A percentile compares a stretch with the other conserved stretches of the same genome.
These are phyloP conservation scores for Poecilia velifera DNA, from an alignment of 2,797 vertebrate genomes.

Conservation along the genomic window DNA sequence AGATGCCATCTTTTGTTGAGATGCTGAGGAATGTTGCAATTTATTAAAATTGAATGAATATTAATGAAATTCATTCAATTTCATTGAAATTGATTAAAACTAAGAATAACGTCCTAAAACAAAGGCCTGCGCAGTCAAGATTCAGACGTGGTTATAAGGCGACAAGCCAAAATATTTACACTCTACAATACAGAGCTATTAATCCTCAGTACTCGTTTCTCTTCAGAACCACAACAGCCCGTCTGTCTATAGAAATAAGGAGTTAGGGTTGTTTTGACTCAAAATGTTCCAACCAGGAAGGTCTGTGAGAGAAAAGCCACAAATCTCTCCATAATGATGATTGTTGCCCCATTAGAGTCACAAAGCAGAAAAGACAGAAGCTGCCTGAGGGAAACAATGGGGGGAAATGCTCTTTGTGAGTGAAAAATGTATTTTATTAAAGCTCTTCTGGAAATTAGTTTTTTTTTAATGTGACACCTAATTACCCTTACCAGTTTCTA, in stretches of 20 bases:
- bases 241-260: constrained; percentile 22
- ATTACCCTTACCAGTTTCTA: constrained; percentile 55
- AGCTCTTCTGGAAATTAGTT: constrained; percentile 65
- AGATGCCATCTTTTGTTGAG: not conserved
- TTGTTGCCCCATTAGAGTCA: constrained; percentile 45
- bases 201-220: constrained; percentile 1
- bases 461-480: constrained; percentile 62
- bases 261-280: constrained; percentile 45
- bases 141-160: not conserved
- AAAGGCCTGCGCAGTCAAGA: not conserved
- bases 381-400: constrained; percentile 23
- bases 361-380: constrained; percentile 33
- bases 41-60: too few relatives aligned
- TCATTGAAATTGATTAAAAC: too few relatives aligned
- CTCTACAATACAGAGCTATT: not conserved
- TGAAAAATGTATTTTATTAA: constrained; percentile 45
- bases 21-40: too few relatives aligned
- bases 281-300: constrained; percentile 32
- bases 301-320: constrained; percentile 36
- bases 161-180: not conserved
- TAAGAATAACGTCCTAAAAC: not conserved
- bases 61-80: too few relatives aligned
- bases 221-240: constrained; percentile 2
- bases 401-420: constrained; percentile 11
- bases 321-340: constrained; percentile 52